Evolutionary conservation across 2,797 vertebrate species (phyloP), one percentile per base, ranked within the genome.

Genomic region (Buceros bicornis): DNA sequence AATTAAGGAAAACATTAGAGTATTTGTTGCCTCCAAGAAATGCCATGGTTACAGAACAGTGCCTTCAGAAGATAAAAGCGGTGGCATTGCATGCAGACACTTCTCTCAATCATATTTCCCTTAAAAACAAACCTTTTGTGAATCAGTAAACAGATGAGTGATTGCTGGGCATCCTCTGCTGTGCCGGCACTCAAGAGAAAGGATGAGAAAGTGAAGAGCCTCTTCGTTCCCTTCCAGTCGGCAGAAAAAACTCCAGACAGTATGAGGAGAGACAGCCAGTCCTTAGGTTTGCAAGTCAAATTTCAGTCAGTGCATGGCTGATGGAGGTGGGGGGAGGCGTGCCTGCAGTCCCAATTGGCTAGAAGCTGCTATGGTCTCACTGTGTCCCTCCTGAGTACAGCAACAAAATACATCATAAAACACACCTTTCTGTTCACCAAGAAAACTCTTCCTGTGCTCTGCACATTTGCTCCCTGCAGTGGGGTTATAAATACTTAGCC

Each of bases 91-190:
- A 51, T 13, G 19, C 40, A 42, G 8, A 84, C 56, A 51, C 35
- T 79, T 16, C 18, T 79, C 60, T 76, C 50, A 74, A 15, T 22
- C 64, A 78, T 48, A 37, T 67, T 78, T 50, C 16, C 50, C 72
- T 81, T 56, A 76, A 72, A 95, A 85, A 78, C 71, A 78, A 92
- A 80, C 83, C 86, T 95, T 89, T 74, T 47, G 29, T 71, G 72
- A 31, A 45, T 83, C 91, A 82, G 56, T 56, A 56, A 69, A 62
- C 22, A 62, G 62, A 35, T 1, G n/a, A 22, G 43, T 3, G 4
- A 20, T 12, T 51, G n/a, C 67, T 87, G 81, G 24, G 35, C 47
- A 85, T 85, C 86, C 57, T 93, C 69, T 48, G 67, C 42, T 71
- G 48, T 16, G 48, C 74, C 69, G 64, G 16, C 26, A 48, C 33